A percentile compares a stretch with the other conserved stretches of the same genome.
These are phyloP conservation scores for Dissostichus mawsoni DNA, from an alignment of 2,113 vertebrate species.

Conservation along the genomic window DNA sequence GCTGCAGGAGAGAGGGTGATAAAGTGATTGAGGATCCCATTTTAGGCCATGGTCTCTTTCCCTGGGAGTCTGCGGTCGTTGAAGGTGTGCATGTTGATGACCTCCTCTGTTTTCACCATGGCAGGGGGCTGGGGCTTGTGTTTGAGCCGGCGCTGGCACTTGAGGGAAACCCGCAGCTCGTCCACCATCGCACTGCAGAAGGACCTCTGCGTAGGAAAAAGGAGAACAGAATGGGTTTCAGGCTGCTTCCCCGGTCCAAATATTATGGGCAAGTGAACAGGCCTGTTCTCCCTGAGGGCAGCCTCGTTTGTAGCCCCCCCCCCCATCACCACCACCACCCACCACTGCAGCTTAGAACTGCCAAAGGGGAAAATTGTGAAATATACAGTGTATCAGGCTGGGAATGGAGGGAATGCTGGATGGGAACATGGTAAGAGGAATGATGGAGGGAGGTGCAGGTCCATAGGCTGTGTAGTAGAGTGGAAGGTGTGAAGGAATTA, in stretches of 20 bases:
- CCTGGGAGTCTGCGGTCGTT: constrained; percentile 99
- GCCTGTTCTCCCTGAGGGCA: constrained; percentile 15
- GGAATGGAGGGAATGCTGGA: constrained; percentile 19
- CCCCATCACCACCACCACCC: neutral
- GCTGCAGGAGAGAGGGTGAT: constrained; percentile 53
- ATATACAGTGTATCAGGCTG: constrained; percentile 39
- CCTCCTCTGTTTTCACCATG: constrained; percentile 98
- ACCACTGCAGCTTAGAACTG: constrained; percentile 9
- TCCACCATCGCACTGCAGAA: constrained; percentile 99
- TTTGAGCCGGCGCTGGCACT: constrained; percentile 97
- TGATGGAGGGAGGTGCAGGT: constrained; percentile 30
- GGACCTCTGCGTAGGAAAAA: constrained; percentile 87
- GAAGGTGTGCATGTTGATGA: constrained; percentile 99
- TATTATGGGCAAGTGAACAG: constrained; percentile 40
- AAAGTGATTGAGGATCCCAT: constrained; percentile 58
- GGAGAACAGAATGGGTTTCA: constrained; percentile 30
- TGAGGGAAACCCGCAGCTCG: constrained; percentile 96
- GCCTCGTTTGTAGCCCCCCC: constrained; percentile 12
- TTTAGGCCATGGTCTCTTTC: constrained; percentile 99
- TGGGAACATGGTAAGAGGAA: neutral
- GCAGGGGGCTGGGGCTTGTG: constrained; percentile 96
- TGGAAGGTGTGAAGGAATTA: constrained; percentile 23
- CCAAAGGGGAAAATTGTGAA: constrained; percentile 29
- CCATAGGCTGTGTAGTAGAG: constrained; percentile 25
- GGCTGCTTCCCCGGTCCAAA: constrained; percentile 11